These are phyloP conservation scores for Hydrolagus affinis DNA, from an alignment of 2,113 vertebrate species.

Conservation along the genomic window DNA sequence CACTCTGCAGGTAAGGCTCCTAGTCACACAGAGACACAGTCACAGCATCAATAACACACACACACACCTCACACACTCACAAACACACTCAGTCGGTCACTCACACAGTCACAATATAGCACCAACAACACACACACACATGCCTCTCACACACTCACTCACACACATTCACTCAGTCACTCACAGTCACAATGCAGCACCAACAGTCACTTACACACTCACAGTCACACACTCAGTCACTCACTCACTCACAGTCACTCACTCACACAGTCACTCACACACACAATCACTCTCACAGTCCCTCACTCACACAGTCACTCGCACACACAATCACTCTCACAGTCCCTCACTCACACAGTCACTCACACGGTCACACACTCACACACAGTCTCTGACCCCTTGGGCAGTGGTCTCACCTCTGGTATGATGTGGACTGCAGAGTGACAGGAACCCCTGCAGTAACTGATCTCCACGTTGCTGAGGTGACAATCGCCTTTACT, in stretches of 20 bases:
- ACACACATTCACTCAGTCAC: background rate
- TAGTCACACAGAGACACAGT: constrained; percentile 36
- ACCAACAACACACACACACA: no score
- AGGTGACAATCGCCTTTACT: constrained; percentile 72
- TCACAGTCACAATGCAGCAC: background rate
- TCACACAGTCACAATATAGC: no score
- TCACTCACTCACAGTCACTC: background rate
- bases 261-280: background rate
- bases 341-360: no score
- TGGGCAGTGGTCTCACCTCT: constrained; percentile 54
- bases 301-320: no score
- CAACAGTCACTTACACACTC: no score
- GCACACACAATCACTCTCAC: no score
- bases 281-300: background rate
- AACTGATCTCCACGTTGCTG: constrained; percentile 73
- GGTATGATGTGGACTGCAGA: constrained; percentile 71
- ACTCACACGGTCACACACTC: background rate
- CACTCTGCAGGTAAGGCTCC: constrained; percentile 76
- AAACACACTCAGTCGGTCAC: background rate
- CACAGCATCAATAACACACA: no score
- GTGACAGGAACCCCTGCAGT: constrained; percentile 69
- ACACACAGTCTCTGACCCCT: background rate
- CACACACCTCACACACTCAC: background rate
- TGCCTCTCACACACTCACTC: background rate
- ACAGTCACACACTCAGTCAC: background rate